Conservation (phyloP, 2,113 vertebrate genomes). For the Salvelinus sp. region DNA sequence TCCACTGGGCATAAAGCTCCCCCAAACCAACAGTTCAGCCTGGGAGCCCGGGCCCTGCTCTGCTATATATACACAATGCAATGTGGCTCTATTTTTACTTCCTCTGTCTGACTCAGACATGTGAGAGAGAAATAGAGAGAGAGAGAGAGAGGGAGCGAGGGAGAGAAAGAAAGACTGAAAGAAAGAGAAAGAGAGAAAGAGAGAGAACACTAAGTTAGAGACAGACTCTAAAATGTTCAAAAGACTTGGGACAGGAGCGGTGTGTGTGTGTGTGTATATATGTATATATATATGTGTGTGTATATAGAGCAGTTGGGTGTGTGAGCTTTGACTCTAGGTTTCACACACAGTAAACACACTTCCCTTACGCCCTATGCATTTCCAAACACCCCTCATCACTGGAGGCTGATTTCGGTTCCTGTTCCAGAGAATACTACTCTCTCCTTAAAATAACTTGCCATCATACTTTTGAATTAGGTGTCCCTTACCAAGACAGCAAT, state of each 20-base stretch:
- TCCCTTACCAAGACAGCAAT: too few relatives aligned
- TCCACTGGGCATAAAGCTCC: slow-evolving; percentile 45
- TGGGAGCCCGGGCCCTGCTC: slow-evolving; percentile 51
- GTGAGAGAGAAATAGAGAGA: too few relatives aligned
- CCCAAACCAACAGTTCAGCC: slow-evolving; percentile 48
- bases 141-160: too few relatives aligned
- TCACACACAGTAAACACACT: not conserved
- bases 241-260: not conserved
- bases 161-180: too few relatives aligned
- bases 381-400: not conserved
- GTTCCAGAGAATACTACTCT: not conserved
- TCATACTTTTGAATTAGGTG: not conserved
- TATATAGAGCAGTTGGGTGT: not conserved
- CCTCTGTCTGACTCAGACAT: slow-evolving; percentile 26
- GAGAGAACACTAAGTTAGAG: slow-evolving; percentile 2
- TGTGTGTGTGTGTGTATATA: too few relatives aligned
- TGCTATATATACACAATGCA: slow-evolving; percentile 73
- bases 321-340: not conserved
- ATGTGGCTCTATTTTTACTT: slow-evolving; percentile 68
- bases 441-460: not conserved
- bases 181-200: slow-evolving; percentile 13
- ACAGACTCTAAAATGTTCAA: not conserved
- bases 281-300: not conserved
- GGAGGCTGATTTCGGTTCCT: not conserved
- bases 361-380: not conserved